Evolutionary conservation across 2,888 invertebrate species (phyloP), one percentile per base, ranked within the genome.

Genomic region (Adelognathus sp.): DNA sequence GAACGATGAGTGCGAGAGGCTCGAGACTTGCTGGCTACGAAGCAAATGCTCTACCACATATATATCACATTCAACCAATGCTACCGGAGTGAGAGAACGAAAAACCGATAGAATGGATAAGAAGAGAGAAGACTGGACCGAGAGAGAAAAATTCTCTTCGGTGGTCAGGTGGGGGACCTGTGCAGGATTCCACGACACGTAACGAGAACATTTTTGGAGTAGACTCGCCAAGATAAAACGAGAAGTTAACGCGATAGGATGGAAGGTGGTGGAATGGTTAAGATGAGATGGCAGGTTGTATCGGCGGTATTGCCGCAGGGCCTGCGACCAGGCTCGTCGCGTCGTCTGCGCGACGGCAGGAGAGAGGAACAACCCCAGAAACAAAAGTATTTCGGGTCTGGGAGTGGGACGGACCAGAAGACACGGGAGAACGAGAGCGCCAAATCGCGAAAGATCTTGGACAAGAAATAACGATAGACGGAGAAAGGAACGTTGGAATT

Each of bases 11-110:
- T 64, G 54, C 54, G 16, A 41, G 54, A 56, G 41, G 58, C 76
- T 76, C 76, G 56, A 75, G 71, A 76, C 71, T 75, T 58, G 71
- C 63, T 31, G 66, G 61, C 63, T 46, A 54, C n/a, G 61, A 70
- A 70, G 60, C 56, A 44, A 78, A 69, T 54, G 29, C 50, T 41
- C 46, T 24, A 3, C 21, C 24, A 24, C 9, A 11, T 46, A 2
- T 46, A 31, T 50, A 27, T 27, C n/a, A n/a, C n/a, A n/a, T n/a
- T n/a, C n/a, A n/a, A n/a, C 29, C 39, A 52, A 60, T 66, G 16
- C 41, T 31, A 44, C 21, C 18, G 14, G 41, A 6, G 29, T 24
- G 33, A 5, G 52, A 56, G n/a, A 36, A 27, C 31, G 54, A 52
- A 27, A 44, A 7, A 41, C 50, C n/a, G 9, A 54, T 33, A 58